Evolutionary conservation across 2,113 vertebrate genomes (phyloP).

Genomic region (Zosterops hypoxanthus): DNA sequence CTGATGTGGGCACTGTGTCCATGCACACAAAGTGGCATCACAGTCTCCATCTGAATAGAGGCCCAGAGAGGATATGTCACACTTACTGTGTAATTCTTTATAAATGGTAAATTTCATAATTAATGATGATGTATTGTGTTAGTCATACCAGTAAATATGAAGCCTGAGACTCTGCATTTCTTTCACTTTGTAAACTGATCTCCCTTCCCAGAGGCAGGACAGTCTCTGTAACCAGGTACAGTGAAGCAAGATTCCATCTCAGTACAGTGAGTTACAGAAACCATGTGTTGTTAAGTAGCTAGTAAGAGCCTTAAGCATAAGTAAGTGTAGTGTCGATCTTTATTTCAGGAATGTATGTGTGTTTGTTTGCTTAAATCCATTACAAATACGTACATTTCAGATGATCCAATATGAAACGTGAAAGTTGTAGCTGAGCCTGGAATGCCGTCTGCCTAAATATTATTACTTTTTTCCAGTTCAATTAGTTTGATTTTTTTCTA

Average conservation of each 20-base stretch:
- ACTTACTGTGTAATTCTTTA: neutral
- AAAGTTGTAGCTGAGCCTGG: constrained; percentile 34
- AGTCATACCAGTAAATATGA: neutral
- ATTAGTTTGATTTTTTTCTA: constrained; percentile 64
- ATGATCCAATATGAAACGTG: constrained; percentile 32
- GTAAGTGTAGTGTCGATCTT: neutral
- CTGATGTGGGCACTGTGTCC: neutral
- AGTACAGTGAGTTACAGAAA: neutral
- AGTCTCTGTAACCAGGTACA: neutral
- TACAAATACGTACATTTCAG: constrained; percentile 47
- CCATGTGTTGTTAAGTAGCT: neutral
- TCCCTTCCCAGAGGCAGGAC: neutral
- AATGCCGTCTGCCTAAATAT: constrained; percentile 49
- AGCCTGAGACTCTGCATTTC: neutral
- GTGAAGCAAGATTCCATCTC: neutral
- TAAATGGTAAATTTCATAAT: neutral
- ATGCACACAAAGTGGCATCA: neutral
- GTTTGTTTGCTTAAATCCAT: constrained; percentile 36
- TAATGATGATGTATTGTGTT: neutral
- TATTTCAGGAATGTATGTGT: neutral
- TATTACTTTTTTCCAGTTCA: constrained; percentile 3
- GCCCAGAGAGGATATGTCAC: neutral
- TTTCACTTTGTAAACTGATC: neutral
- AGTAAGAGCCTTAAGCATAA: neutral
- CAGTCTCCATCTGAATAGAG: neutral